Evolutionary conservation across 2,888 invertebrate species (phyloP).

Genomic region (Volucella zonaria): DNA sequence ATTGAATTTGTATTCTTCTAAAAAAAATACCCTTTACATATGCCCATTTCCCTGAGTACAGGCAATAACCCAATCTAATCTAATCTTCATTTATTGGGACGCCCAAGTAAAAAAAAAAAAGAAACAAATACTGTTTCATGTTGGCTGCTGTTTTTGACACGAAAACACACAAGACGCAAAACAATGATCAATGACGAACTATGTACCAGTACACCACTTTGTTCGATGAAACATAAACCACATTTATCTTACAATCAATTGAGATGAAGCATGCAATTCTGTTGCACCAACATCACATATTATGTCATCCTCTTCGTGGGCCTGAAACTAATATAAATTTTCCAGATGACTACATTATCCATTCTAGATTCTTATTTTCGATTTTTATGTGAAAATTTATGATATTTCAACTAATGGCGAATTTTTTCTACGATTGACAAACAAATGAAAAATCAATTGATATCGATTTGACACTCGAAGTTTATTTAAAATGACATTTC

Average conservation of each 20-base stretch:
- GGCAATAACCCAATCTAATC: too few relatives aligned
- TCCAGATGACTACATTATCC: not conserved
- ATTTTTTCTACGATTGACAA: not conserved
- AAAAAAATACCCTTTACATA: too few relatives aligned
- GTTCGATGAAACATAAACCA: not conserved
- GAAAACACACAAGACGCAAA: slow-evolving; percentile 6
- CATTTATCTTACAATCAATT: slow-evolving; percentile 34
- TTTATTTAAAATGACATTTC: not conserved
- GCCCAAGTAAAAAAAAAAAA: too few relatives aligned
- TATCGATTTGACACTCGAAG: too few relatives aligned
- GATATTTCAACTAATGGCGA: slow-evolving; percentile 32
- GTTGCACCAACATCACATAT: not conserved
- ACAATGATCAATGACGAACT: slow-evolving; percentile 10
- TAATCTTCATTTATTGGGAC: too few relatives aligned
- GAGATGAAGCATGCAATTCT: not conserved
- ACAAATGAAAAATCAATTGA: too few relatives aligned
- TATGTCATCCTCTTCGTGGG: slow-evolving; percentile 28
- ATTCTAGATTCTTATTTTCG: not conserved
- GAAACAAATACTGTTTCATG: too few relatives aligned
- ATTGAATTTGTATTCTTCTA: too few relatives aligned
- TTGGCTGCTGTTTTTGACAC: too few relatives aligned
- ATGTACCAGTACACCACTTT: slow-evolving; percentile 9
- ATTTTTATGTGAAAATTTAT: not conserved
- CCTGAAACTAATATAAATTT: slow-evolving; percentile 54
- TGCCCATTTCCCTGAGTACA: too few relatives aligned